Percentiles rank a stretch among this genome's conserved stretches.
phyloP scores from a whole-genome alignment of 2,797 vertebrate genomes.

The Pseudopleuronectes americanus region DNA sequence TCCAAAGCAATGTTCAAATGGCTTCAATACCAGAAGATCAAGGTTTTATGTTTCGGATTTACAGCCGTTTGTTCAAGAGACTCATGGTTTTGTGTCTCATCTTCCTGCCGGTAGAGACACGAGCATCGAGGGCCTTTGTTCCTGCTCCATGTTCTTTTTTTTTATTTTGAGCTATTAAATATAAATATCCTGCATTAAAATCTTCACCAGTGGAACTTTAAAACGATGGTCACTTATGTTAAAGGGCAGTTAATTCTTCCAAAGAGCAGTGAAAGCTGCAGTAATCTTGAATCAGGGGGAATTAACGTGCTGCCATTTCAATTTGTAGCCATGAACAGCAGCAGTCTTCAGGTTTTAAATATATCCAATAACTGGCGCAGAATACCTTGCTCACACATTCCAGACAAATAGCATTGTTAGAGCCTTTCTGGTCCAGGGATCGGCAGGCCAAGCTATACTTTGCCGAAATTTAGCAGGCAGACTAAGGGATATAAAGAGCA shows the following conservation, averaged over 20 bases:
- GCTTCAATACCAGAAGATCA: neutral
- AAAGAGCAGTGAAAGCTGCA: slow-evolving; percentile 24
- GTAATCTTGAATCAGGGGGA: slow-evolving; percentile 31
- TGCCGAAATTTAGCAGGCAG: slow-evolving; percentile 67
- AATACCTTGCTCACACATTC: slow-evolving; percentile 65
- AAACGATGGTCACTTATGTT: slow-evolving; percentile 19
- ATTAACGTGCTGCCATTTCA: slow-evolving; percentile 30
- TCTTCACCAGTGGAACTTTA: slow-evolving; percentile 24
- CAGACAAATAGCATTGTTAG: slow-evolving; percentile 72
- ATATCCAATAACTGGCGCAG: slow-evolving; percentile 52
- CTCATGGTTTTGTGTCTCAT: slow-evolving; percentile 21
- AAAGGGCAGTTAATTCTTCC: slow-evolving; percentile 22
- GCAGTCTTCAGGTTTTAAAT: slow-evolving; percentile 58
- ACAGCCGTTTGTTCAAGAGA: neutral
- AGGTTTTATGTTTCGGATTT: slow-evolving; percentile 11
- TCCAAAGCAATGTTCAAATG: neutral
- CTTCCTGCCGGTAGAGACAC: slow-evolving; percentile 19
- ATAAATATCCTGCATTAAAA: slow-evolving; percentile 10
- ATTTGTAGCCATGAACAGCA: slow-evolving; percentile 39
- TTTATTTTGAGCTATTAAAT: slow-evolving; percentile 17
- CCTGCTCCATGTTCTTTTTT: slow-evolving; percentile 8
- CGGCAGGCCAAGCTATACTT: slow-evolving; percentile 68
- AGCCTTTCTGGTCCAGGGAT: slow-evolving; percentile 65
- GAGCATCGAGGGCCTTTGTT: neutral
- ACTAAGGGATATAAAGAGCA: slow-evolving; percentile 77